A percentile compares a stretch with the other conserved stretches of the same genome.
Evolutionary conservation across 2,113 vertebrate species (phyloP).

Genomic region (Melanerpes formicivorus): DNA sequence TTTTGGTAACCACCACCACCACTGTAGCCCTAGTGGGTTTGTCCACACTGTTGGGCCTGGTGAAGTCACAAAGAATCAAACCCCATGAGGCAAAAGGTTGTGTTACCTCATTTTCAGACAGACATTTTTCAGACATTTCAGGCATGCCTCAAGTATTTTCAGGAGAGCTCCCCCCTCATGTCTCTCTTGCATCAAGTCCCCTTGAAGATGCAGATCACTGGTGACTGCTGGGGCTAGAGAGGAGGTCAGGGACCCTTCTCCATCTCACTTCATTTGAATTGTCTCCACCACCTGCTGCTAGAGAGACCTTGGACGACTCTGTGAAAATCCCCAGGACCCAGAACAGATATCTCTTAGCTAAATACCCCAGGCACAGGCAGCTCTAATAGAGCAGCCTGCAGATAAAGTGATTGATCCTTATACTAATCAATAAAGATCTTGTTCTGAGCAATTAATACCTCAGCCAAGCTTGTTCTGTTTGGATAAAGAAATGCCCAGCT

Average conservation of each 20-base stretch:
- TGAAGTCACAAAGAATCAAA: too few relatives aligned
- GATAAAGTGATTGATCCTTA: conserved; percentile 47
- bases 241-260: background rate
- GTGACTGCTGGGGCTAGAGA: background rate
- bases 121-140: background rate
- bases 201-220: background rate
- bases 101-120: too few relatives aligned
- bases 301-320: conserved; percentile 7
- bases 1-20: background rate
- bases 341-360: background rate
- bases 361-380: background rate
- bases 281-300: background rate
- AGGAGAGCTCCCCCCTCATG: rapidly evolving
- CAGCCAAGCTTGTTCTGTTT: background rate
- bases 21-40: background rate
- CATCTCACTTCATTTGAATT: conserved; percentile 1
- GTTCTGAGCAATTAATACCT: conserved; percentile 44
- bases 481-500: background rate
- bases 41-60: rapidly evolving
- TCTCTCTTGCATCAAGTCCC: background rate
- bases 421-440: conserved; percentile 12
- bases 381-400: background rate
- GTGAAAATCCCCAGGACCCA: background rate
- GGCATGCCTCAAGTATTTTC: background rate
- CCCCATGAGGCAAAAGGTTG: background rate